Evolutionary conservation across 2,888 invertebrate genomes (phyloP), one percentile per base, ranked within the genome.

Genomic region (Scaptomyza polygonia): DNA sequence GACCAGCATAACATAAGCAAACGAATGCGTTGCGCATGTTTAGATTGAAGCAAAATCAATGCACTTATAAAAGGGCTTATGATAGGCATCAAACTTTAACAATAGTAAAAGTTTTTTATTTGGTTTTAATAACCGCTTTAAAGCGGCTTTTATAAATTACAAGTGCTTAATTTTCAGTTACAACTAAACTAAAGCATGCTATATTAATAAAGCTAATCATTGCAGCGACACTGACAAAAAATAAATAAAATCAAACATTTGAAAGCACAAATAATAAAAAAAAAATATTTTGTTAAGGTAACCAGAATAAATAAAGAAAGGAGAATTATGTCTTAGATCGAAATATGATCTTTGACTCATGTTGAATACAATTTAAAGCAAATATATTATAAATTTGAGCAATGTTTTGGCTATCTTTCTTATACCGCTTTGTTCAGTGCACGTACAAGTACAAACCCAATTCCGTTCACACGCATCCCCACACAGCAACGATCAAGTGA

Each of bases 401-500:
- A n/a, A n/a, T n/a, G n/a, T n/a, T n/a, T n/a, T n/a, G n/a, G n/a
- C n/a, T n/a, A n/a, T n/a, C n/a, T n/a, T n/a, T n/a, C n/a, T n/a
- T n/a, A n/a, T n/a, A n/a, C n/a, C n/a, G n/a, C n/a, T n/a, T n/a
- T n/a, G n/a, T n/a, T n/a, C n/a, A n/a, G n/a, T n/a, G n/a, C n/a
- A n/a, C n/a, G n/a, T n/a, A n/a, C n/a, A n/a, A n/a, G n/a, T n/a
- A n/a, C n/a, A n/a, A n/a, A n/a, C n/a, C n/a, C n/a, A n/a, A n/a
- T n/a, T n/a, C n/a, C n/a, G n/a, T n/a, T n/a, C 27, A 11, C 16
- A 30, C 18, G 21, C 29, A 34, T 18, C 27, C 51, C 49, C 42
- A 47, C 42, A 47, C 44, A 39, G 16, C 29, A 18, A 18, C 16
- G 69, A 74, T 74, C 61, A 18, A 48, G 70, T 70, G 29, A 25